Evolutionary conservation across 2,797 vertebrate species (phyloP), one percentile per base, ranked within the genome.

Genomic region (Rhinella marina): DNA sequence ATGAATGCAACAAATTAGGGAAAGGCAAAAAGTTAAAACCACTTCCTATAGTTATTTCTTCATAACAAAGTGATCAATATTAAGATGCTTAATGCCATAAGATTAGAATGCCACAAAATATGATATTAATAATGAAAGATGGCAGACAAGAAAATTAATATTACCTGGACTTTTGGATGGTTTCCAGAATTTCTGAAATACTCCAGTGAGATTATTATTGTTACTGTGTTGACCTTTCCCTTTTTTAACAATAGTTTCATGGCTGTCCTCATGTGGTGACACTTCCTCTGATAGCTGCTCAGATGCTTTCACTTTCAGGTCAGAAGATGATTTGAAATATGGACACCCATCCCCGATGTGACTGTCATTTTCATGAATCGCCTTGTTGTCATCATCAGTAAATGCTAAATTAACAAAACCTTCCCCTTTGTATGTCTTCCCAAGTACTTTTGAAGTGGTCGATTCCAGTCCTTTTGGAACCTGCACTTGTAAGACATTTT

Each of bases 361-460:
- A n/a, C n/a, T n/a, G 5, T 2, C 54, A 89, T 72, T 87, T 81
- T 86, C 14, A 70, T 57, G 70, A 72, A 80, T 81, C 41, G 61
- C 78, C 4, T 90, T 92, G n/a, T 19, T 81, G 23, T 94, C 93
- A 1, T 96, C 94, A 7, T 95, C 92, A 14, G 91, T 92, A 90
- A 96, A 96, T 0, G 94, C 95, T 32, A 91, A 87, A 23, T 96
- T 96, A 86, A 96, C 88, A 21, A 94, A 95, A 14, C 95, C 94
- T 50, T 77, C 62, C 13, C 81, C 82, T 8, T 79, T 62, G 85
- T 89, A 91, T 92, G 92, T 89, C 92, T 93, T 94, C 88, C 92
- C 90, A 91, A 93, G 92, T 88, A 75, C 91, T 92, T 93, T 91
- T 91, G 90, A 92, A 90, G 88, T 90, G 90, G 88, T 91, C 90